A percentile compares a stretch with the other conserved stretches of the same genome.
phyloP scores from a whole-genome alignment of 2,113 vertebrate genomes.

The Sphyrna mokarran region DNA sequence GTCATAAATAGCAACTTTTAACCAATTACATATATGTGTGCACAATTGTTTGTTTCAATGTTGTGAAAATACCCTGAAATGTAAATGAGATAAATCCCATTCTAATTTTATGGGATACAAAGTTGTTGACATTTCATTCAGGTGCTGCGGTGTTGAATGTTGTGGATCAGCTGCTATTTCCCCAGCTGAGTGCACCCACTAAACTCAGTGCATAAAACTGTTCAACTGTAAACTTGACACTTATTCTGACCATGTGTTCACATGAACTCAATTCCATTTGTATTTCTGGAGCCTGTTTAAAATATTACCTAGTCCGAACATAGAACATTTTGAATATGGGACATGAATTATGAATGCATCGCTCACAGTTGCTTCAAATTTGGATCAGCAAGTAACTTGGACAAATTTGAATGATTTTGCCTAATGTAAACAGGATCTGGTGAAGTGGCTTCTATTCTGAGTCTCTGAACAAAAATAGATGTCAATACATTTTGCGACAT shows the following conservation, averaged over 20 bases:
- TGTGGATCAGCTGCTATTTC: background rate
- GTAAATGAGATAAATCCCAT: background rate
- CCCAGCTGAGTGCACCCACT: background rate
- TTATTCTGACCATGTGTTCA: slow-evolving; percentile 12
- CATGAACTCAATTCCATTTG: background rate
- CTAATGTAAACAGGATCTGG: slow-evolving; percentile 14
- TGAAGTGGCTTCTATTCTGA: slow-evolving; percentile 24
- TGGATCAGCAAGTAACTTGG: slow-evolving; percentile 10
- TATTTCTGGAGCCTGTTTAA: background rate
- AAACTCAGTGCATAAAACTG: background rate
- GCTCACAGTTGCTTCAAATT: slow-evolving; percentile 3
- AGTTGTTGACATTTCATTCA: background rate
- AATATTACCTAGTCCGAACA: background rate
- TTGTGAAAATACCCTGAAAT: background rate
- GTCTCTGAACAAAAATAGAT: slow-evolving; percentile 27
- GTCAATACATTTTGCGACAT: slow-evolving; percentile 20
- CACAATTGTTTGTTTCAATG: background rate
- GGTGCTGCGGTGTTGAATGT: too few relatives aligned
- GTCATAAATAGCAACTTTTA: background rate
- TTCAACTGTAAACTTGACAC: background rate
- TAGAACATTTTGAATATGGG: slow-evolving; percentile 2
- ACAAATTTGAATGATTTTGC: slow-evolving; percentile 5
- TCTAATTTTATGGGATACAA: background rate
- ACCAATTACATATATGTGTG: background rate
- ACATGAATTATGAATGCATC: slow-evolving; percentile 3